Evolutionary conservation across 2,113 vertebrate genomes (phyloP), one percentile per base, ranked within the genome.

Genomic region (Podocnemis expansa): DNA sequence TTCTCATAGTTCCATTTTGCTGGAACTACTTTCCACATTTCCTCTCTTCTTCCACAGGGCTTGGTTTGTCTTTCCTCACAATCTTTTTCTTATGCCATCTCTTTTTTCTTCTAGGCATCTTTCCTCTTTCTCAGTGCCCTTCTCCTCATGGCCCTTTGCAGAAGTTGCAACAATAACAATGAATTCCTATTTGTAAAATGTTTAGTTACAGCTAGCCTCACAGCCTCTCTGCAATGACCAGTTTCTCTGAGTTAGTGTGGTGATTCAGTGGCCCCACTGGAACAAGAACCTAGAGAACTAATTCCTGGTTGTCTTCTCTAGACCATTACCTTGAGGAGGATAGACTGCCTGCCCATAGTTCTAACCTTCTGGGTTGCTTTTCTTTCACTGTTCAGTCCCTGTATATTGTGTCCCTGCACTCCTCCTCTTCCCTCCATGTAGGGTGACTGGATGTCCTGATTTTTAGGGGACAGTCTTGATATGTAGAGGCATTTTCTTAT

Each of bases 31-130:
- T 91, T 94, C 63, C 76, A 67, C 49, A 45, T 21, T 16, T 54
- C 47, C 2, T 0, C 24, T 92, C 0, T 0, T 25, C 78, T 89
- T 19, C n/a, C 90, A 11, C 70, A 67, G 78, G 54, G 78, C 88
- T 82, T 76, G 38, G 88, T 67, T 85, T 14, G 73, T 70, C 82
- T 96, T 0, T 85, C 49, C 92, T 94, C 97, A 91, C 73, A 84
- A 56, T 82, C 87, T 93, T 13, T 88, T 56, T 91, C n/a, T 89
- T 89, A 82, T 82, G 63, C 79, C 85, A 43, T 75, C n/a, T 87
- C 55, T 43, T 85, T 88, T 89, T 82, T 82, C 38, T 58, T 90
- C 82, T 75, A 93, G 84, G 94, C 95, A 70, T 94, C 82, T 45
- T 91, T 86, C 85, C 78, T 19, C 60, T 75, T 24, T 22, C n/a